Conservation (phyloP, 2,888 invertebrate species). For the Digitonthophagus gazella region DNA sequence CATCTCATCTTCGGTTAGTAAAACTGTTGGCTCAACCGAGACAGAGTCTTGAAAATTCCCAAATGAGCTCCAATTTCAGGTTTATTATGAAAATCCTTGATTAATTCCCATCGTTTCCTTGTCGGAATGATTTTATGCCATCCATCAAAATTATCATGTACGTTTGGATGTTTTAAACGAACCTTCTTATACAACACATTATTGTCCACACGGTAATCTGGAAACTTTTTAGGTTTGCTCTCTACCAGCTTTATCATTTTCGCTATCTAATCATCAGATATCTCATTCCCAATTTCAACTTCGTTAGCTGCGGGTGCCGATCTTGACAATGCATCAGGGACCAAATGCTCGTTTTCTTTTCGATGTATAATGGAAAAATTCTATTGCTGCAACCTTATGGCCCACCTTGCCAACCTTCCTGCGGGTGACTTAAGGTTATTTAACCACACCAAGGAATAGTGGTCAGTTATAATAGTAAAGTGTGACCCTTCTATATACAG, state of each 20-base stretch:
- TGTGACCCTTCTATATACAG: too few species aligned
- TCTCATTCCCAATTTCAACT: not conserved
- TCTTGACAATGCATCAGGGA: constrained; percentile 22
- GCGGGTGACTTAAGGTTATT: constrained; percentile 30
- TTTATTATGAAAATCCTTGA: constrained; percentile 23
- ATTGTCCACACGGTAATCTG: not conserved
- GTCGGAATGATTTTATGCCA: constrained; percentile 28
- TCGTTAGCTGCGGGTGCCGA: not conserved
- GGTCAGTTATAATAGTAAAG: too few species aligned
- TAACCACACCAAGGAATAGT: too few species aligned
- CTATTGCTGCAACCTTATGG: constrained; percentile 11
- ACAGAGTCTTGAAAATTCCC: constrained; percentile 34
- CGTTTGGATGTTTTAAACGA: not conserved
- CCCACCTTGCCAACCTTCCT: constrained; percentile 32
- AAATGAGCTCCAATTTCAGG: constrained; percentile 29
- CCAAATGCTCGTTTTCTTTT: constrained; percentile 26
- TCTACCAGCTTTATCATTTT: not conserved
- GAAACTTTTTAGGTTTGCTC: not conserved
- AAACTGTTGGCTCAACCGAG: constrained; percentile 26
- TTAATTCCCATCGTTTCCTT: constrained; percentile 15
- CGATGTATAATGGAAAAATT: constrained; percentile 30
- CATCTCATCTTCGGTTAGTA: constrained; percentile 38
- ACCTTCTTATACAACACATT: not conserved
- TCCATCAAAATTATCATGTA: not conserved
- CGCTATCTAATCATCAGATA: too few species aligned